phyloP scores from a whole-genome alignment of 2,888 invertebrate genomes.

The Brassicogethes aeneus region DNA sequence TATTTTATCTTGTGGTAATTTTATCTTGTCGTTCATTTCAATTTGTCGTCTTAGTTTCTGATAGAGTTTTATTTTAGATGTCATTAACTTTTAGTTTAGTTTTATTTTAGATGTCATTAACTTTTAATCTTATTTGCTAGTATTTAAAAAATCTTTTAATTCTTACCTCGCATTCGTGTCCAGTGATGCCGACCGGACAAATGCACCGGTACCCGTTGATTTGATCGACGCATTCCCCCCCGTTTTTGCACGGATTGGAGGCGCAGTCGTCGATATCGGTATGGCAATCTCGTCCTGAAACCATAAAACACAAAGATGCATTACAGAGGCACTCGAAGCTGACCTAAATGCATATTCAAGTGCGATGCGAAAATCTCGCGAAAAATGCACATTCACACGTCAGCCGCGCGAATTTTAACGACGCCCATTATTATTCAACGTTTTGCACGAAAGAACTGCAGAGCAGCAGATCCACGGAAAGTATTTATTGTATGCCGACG shows the following conservation, averaged over 20 bases:
- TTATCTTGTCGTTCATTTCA: no score
- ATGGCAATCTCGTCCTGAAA: constrained; percentile 68
- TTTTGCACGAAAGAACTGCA: constrained; percentile 7
- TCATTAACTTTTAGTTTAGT: no score
- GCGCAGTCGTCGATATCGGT: constrained; percentile 84
- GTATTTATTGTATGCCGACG: constrained; percentile 4
- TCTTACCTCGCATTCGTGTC: constrained; percentile 78
- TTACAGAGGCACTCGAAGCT: no score
- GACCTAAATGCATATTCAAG: no score
- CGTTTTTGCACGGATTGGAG: constrained; percentile 78
- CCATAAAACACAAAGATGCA: no score
- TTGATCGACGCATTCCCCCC: constrained; percentile 83
- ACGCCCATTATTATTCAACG: constrained; percentile 31
- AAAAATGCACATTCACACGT: constrained; percentile 33
- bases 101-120: no score
- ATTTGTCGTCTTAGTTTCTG: no score
- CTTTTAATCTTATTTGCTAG: no score
- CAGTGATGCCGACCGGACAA: constrained; percentile 82
- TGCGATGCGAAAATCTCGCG: constrained; percentile 13
- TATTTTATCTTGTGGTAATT: no score
- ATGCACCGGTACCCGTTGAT: constrained; percentile 81
- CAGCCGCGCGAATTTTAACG: constrained; percentile 32
- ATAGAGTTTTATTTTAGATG: no score
- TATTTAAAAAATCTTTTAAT: no score
- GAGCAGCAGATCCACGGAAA: constrained; percentile 6